Base-by-base conservation (phyloP, 2,888 invertebrate species). In the Epirrhoe tristata region DNA sequence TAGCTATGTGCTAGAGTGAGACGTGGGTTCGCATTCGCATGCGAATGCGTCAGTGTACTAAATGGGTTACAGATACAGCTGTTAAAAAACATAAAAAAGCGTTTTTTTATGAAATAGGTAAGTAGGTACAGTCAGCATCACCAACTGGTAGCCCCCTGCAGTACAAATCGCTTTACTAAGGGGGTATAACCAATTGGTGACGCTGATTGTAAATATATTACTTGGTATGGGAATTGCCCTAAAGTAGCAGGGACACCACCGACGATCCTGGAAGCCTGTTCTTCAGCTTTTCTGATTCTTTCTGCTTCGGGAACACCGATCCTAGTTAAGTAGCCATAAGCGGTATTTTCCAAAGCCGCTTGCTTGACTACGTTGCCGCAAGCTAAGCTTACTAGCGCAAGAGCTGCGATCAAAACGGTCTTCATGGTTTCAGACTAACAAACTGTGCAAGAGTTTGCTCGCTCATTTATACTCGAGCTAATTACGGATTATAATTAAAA, bases 161-260 rank as follows among this genome's bases (percentile, higher is more conserved):
- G n/a, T n/a, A n/a, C n/a, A n/a, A n/a, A n/a, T n/a, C n/a, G n/a
- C n/a, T n/a, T n/a, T n/a, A n/a, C n/a, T n/a, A n/a, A n/a, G n/a
- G n/a, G n/a, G n/a, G n/a, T n/a, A n/a, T n/a, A n/a, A n/a, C n/a
- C n/a, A n/a, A n/a, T n/a, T n/a, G n/a, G n/a, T n/a, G n/a, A n/a
- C n/a, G n/a, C n/a, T n/a, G n/a, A n/a, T n/a, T n/a, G n/a, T n/a
- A n/a, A n/a, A n/a, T n/a, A 65, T 17, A 48, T 58, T 12, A 85
- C 84, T 79, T 84, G 83, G 63, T 77, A 79, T 0, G 78, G 77
- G 67, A 77, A 77, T 55, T 81, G 81, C 39, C 80, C 82, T 12
- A 63, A 54, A 5, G 60, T 69, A n/a, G 83, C 80, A 0, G 82
- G 77, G 0, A 75, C 63, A 31, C 84, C 84, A 17, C 82, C 82